Evolutionary conservation across 2,888 invertebrate genomes (phyloP).

Genomic region (Acronicta alni): DNA sequence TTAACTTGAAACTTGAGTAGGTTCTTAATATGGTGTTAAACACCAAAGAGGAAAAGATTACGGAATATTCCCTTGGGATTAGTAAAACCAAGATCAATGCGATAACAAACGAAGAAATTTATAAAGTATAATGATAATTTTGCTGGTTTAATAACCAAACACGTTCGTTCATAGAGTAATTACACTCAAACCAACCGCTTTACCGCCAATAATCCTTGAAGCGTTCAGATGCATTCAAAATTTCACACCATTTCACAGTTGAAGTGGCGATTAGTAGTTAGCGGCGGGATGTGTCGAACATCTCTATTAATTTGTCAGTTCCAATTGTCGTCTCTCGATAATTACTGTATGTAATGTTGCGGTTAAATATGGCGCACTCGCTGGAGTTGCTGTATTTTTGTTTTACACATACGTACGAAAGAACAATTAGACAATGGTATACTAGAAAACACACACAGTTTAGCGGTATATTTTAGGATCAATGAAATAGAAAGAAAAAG

Average conservation of each 20-base stretch:
- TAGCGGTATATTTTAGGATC: no score
- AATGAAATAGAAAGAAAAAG: no score
- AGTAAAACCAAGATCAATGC: no score
- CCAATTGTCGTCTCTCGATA: constrained; percentile 73
- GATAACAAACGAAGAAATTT: no score
- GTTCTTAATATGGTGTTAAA: no score
- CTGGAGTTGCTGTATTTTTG: constrained; percentile 27
- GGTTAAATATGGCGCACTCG: constrained; percentile 60
- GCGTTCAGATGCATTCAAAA: constrained; percentile 57
- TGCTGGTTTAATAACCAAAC: constrained; percentile 2
- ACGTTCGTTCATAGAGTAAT: constrained; percentile 13
- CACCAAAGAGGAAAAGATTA: no score
- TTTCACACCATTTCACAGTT: constrained; percentile 76
- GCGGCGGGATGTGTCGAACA: constrained; percentile 61
- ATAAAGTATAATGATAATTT: background rate
- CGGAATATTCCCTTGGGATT: no score
- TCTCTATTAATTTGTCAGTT: constrained; percentile 80
- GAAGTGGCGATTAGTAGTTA: constrained; percentile 77
- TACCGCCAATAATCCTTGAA: constrained; percentile 40
- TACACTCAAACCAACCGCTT: constrained; percentile 34
- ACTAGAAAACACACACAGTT: no score
- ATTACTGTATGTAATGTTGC: constrained; percentile 69
- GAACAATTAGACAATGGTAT: no score
- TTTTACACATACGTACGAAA: no score
- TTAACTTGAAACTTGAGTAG: no score